Percentiles rank a stretch among this genome's conserved stretches.
Evolutionary conservation across 1,140 invertebrate species (phyloP).

Genomic region (Drosophila rufa): DNA sequence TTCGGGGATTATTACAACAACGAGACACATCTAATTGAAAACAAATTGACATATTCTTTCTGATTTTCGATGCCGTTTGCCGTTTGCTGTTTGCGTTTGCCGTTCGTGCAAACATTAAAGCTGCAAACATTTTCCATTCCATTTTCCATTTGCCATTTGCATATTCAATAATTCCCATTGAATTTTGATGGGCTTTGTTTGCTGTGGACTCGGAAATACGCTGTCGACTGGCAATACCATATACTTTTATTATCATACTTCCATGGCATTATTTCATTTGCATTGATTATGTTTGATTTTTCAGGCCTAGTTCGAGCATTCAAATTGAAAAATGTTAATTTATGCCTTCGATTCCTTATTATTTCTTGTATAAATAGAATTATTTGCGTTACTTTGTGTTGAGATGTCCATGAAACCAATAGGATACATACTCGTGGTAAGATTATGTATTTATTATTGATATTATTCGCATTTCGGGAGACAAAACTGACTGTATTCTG

Average conservation of each 20-base stretch:
- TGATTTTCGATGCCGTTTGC: conserved; percentile 57
- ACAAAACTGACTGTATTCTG: too few relatives aligned
- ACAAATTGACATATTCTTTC: conserved; percentile 75
- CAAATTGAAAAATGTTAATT: conserved; percentile 49
- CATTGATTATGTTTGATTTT: conserved; percentile 50
- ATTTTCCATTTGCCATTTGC: conserved; percentile 48
- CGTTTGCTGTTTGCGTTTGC: conserved; percentile 37
- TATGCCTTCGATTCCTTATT: conserved; percentile 20
- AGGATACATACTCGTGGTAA: conserved; percentile 60
- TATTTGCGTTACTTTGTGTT: conserved; percentile 56
- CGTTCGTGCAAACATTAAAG: conserved; percentile 45
- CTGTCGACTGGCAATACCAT: conserved; percentile 18
- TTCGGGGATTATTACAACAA: conserved; percentile 47
- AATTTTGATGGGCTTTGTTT: conserved; percentile 25
- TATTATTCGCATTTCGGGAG: conserved; percentile 35
- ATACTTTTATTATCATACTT: conserved; percentile 52
- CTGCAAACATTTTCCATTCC: conserved; percentile 44
- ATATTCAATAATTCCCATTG: conserved; percentile 52
- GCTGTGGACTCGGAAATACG: not conserved
- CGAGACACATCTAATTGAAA: conserved; percentile 71
- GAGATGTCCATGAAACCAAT: conserved; percentile 82
- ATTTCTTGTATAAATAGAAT: conserved; percentile 50
- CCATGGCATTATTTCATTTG: conserved; percentile 55
- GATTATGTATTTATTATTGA: conserved; percentile 63
- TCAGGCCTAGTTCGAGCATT: conserved; percentile 27